These are phyloP conservation scores for Riparia riparia DNA, from an alignment of 2,113 vertebrate species.

Conservation along the genomic window DNA sequence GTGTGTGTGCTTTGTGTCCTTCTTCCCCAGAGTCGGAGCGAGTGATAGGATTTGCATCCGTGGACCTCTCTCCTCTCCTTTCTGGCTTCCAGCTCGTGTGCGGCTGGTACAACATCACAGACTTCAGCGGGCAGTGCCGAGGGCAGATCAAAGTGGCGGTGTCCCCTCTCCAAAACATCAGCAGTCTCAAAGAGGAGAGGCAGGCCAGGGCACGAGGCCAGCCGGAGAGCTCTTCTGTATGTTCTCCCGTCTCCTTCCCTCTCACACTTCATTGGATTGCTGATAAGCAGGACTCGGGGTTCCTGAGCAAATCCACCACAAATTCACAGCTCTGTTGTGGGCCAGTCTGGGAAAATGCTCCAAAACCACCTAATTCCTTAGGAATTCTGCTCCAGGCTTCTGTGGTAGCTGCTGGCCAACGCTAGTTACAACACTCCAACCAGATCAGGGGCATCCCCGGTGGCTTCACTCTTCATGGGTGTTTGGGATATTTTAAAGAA, in stretches of 20 bases:
- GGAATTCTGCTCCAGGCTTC: background rate
- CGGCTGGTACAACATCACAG: constrained; percentile 96
- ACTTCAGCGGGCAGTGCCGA: constrained; percentile 91
- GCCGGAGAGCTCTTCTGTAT: background rate
- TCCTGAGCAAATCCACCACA: background rate
- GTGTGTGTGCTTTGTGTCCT: fast-evolving
- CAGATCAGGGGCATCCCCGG: background rate
- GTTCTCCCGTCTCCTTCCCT: background rate
- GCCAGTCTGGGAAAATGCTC: fast-evolving
- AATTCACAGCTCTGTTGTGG: fast-evolving
- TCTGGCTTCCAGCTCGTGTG: constrained; percentile 92
- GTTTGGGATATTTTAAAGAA: background rate
- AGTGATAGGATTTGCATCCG: constrained; percentile 91
- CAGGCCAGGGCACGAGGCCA: constrained; percentile 65
- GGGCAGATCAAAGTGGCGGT: constrained; percentile 95
- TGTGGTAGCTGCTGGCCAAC: fast-evolving
- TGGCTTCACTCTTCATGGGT: background rate
- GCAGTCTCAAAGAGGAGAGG: constrained; percentile 78
- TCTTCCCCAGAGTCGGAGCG: constrained; percentile 83
- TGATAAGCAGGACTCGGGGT: fast-evolving
- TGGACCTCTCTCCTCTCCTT: constrained; percentile 92
- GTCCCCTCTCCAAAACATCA: constrained; percentile 83
- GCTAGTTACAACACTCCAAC: fast-evolving
- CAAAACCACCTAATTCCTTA: background rate
- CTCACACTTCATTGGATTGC: background rate